A percentile compares a stretch with the other conserved stretches of the same genome.
These are phyloP conservation scores for Apodemia zela DNA, from an alignment of 2,888 invertebrate genomes.

Conservation along the genomic window DNA sequence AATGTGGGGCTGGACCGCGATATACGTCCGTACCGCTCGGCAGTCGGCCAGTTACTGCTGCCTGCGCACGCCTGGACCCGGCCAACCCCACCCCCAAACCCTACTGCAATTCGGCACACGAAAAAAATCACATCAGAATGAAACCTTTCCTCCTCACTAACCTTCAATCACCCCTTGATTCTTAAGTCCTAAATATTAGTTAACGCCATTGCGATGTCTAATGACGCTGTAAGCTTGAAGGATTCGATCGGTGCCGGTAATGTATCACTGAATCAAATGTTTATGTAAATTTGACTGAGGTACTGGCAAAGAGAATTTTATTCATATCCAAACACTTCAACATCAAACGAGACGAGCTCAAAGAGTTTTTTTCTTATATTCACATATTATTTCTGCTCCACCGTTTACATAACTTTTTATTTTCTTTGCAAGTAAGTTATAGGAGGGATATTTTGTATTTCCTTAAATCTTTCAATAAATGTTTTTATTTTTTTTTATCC, in stretches of 20 bases:
- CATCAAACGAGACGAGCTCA: conserved; percentile 60
- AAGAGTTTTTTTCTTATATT: conserved; percentile 56
- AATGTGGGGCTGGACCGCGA: conserved; percentile 46
- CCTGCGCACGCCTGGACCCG: conserved; percentile 73
- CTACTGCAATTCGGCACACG: conserved; percentile 61
- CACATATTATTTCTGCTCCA: conserved; percentile 52
- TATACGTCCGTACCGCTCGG: conserved; percentile 43
- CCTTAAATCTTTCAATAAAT: background rate
- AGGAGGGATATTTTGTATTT: conserved; percentile 31
- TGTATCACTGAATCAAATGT: conserved; percentile 54
- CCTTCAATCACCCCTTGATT: conserved; percentile 57
- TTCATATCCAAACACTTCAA: conserved; percentile 48
- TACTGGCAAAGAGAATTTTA: conserved; percentile 44
- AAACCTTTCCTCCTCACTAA: conserved; percentile 69
- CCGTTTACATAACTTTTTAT: conserved; percentile 50
- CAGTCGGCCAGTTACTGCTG: conserved; percentile 61
- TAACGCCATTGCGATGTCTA: conserved; percentile 53
- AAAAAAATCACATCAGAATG: conserved; percentile 61
- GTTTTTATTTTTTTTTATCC: background rate
- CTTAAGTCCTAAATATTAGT: conserved; percentile 64
- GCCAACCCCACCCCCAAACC: conserved; percentile 50
- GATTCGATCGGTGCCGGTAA: conserved; percentile 46
- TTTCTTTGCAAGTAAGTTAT: conserved; percentile 39
- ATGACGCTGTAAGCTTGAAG: conserved; percentile 59
- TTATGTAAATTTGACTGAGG: conserved; percentile 51